Percentiles rank a stretch among this genome's conserved stretches.
phyloP scores from a whole-genome alignment of 2,113 vertebrate genomes.

The Dromaius novaehollandiae region DNA sequence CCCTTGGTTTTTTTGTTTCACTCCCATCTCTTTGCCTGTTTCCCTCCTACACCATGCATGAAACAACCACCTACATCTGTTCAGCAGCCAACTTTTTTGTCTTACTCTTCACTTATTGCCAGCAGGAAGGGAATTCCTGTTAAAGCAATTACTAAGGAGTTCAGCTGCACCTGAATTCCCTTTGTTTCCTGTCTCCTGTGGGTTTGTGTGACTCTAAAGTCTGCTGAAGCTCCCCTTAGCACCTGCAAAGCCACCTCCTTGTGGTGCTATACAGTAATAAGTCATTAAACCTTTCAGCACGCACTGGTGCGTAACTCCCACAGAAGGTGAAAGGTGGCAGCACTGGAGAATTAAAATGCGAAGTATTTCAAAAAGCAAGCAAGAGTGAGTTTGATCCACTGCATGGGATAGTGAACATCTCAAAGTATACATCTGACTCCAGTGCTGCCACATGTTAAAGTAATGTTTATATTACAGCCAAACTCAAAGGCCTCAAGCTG shows the following conservation, averaged over 20 bases:
- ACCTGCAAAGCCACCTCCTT: background rate
- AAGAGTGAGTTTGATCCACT: background rate
- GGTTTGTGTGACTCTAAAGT: background rate
- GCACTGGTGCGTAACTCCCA: background rate
- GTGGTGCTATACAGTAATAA: constrained; percentile 12
- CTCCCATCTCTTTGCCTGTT: background rate
- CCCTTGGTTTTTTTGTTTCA: background rate
- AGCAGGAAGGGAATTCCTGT: background rate
- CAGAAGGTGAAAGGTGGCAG: background rate
- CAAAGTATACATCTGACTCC: accelerated
- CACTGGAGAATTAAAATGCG: background rate
- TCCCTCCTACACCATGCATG: background rate
- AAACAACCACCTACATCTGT: background rate
- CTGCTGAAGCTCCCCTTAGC: background rate
- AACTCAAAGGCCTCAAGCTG: background rate
- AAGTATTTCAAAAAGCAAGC: background rate
- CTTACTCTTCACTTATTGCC: background rate
- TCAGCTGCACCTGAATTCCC: background rate
- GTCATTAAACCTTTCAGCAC: background rate
- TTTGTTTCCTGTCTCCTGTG: background rate
- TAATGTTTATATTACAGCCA: background rate
- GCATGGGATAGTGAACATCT: background rate
- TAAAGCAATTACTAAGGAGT: background rate
- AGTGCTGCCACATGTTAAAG: background rate
- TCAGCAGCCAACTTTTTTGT: background rate